Conservation (phyloP, 64 coral and sea anemone species). For the Stichodactyla helianthus region DNA sequence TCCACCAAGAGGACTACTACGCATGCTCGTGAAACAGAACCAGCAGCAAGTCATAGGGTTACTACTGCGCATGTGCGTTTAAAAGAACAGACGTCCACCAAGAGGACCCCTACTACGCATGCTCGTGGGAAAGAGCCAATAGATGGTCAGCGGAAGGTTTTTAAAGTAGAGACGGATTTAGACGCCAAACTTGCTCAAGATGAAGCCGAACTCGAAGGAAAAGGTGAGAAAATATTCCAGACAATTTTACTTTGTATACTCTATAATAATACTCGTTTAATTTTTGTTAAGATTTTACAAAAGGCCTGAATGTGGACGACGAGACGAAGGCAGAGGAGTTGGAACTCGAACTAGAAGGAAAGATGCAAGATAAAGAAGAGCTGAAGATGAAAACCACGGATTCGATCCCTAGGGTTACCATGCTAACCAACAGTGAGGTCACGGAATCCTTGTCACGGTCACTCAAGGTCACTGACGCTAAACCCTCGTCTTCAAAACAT, state of each 20-base stretch:
- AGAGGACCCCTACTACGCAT: not conserved
- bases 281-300: not conserved
- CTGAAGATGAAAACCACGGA: not conserved
- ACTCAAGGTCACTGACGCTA: not conserved
- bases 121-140: not conserved
- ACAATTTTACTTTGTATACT: not conserved
- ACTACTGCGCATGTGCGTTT: not conserved
- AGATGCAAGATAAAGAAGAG: not conserved
- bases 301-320: not conserved
- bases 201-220: conserved; percentile 2
- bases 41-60: not conserved
- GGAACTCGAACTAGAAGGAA: not conserved
- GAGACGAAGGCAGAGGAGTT: not conserved
- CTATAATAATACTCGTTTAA: not conserved
- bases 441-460: not conserved
- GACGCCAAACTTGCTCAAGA: not conserved
- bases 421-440: not conserved
- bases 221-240: not conserved
- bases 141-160: not conserved
- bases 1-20: not conserved
- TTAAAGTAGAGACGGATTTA: not conserved
- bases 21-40: not conserved
- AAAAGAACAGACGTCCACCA: not conserved
- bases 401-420: not conserved
- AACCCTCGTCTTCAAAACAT: not conserved